Conservation (phyloP, 2,113 vertebrate species). For the Ageneiosus marmoratus region DNA sequence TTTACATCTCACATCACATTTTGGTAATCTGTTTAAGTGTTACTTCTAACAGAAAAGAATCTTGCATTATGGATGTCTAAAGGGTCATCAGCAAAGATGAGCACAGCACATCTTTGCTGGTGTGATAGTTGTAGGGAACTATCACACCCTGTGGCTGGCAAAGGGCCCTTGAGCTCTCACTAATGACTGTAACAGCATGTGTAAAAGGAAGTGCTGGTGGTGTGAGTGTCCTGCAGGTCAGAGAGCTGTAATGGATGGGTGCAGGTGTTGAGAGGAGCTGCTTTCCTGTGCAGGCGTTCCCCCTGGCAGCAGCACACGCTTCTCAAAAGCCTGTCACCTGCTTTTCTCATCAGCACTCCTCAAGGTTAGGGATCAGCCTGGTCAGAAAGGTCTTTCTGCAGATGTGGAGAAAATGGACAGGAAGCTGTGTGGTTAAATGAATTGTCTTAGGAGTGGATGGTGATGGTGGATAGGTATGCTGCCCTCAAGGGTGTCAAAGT, state of each 20-base stretch:
- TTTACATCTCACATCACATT: neutral
- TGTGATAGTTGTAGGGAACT: neutral
- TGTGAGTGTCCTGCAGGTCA: constrained; percentile 41
- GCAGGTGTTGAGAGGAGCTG: constrained; percentile 61
- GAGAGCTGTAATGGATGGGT: constrained; percentile 47
- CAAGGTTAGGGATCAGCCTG: constrained; percentile 38
- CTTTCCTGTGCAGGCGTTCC: constrained; percentile 66
- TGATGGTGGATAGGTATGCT: constrained; percentile 17
- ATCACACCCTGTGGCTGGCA: constrained; percentile 32
- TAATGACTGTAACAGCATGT: constrained; percentile 44
- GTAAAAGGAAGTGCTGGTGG: constrained; percentile 37
- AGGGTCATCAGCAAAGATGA: neutral
- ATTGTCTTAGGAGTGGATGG: constrained; percentile 27
- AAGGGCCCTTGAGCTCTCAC: constrained; percentile 21
- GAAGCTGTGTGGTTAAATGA: constrained; percentile 25
- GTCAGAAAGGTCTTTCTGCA: constrained; percentile 41
- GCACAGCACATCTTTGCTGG: constrained; percentile 11
- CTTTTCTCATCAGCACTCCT: constrained; percentile 55
- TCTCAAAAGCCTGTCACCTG: constrained; percentile 56
- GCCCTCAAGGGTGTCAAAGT: neutral
- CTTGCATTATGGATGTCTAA: neutral
- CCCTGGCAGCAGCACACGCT: constrained; percentile 43
- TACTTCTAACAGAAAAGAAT: neutral
- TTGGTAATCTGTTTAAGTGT: too few species aligned
- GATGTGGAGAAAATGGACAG: constrained; percentile 45